Base-by-base conservation (phyloP, 2,113 vertebrate species). In the Xiphophorus hellerii region DNA sequence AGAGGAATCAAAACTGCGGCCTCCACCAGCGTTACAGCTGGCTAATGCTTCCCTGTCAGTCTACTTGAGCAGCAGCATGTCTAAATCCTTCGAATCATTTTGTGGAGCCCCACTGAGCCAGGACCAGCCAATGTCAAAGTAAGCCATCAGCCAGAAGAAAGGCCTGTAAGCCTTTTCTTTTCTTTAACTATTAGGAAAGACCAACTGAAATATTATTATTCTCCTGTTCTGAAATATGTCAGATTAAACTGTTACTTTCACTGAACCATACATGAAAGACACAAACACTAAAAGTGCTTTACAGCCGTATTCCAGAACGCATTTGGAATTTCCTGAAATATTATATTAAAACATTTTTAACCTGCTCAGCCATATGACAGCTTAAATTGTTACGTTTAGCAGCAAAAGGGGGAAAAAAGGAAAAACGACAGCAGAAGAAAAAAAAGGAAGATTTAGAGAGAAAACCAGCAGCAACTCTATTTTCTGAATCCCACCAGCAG, bases 151-250 rank as follows among this genome's bases (percentile, higher is more conserved):
- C 69, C 15, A 12, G 69, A 81, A 81, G 87, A 90, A 84, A 75
- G 80, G 84, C 73, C 85, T 58, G 81, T 81, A 76, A 42, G 78
- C 76, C 82, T 83, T 88, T 90, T 90, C 82, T 90, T 86, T 87
- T 78, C 30, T 68, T 42, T 74, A 20, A 80, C 84, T 79, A 85
- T 88, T 87, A 88, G 80, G 73, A 81, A 85, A 71, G 87, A 80
- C 74, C 85, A 69, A 78, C 74, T 83, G 86, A 87, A 90, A 87
- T 91, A 90, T 91, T 90, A 90, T 90, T 92, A 88, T 90, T 84
- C 83, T 66, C 68, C 85, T 88, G 87, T 88, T 88, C 75, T 27
- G 88, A 91, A 88, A 92, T 90, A 90, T 92, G 91, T 90, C 91
- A 92, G 89, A 88, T 84, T 90, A 89, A 90, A 91, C 86, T 17